Conservation (phyloP, 2,113 vertebrate species). For the Hypanus sabinus region DNA sequence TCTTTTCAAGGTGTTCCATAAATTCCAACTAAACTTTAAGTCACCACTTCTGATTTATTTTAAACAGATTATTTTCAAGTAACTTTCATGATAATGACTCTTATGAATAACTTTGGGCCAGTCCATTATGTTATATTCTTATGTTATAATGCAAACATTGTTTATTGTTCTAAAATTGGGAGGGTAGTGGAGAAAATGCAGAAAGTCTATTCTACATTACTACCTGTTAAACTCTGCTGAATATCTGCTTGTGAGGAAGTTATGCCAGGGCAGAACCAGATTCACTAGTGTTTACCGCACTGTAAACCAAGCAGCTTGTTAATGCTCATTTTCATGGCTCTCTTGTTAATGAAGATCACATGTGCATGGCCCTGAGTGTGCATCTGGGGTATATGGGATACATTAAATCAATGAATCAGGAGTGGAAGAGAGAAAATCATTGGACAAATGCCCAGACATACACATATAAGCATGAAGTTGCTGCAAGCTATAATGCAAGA, state of each 20-base stretch:
- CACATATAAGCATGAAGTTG: not conserved
- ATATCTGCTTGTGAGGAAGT: not conserved
- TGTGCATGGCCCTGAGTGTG: not conserved
- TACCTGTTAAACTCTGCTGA: not conserved
- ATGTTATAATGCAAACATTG: not conserved
- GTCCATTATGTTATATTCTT: not conserved
- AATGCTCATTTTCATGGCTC: not conserved
- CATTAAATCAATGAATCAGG: not conserved
- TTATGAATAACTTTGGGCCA: not conserved
- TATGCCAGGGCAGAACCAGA: too few species aligned
- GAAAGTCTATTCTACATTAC: not conserved
- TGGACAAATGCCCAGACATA: not conserved
- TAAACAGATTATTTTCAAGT: not conserved
- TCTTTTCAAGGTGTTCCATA: too few species aligned
- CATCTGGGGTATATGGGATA: not conserved
- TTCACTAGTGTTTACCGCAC: not conserved
- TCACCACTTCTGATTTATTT: not conserved
- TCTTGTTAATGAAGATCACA: not conserved
- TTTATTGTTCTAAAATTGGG: not conserved
- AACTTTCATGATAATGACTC: not conserved
- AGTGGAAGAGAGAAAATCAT: not conserved
- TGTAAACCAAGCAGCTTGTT: not conserved
- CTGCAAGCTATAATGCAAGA: not conserved
- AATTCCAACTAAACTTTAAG: not conserved
- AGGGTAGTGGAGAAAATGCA: not conserved